Evolutionary conservation across 2,113 vertebrate species (phyloP).

Genomic region (Anser brachyrhynchus): DNA sequence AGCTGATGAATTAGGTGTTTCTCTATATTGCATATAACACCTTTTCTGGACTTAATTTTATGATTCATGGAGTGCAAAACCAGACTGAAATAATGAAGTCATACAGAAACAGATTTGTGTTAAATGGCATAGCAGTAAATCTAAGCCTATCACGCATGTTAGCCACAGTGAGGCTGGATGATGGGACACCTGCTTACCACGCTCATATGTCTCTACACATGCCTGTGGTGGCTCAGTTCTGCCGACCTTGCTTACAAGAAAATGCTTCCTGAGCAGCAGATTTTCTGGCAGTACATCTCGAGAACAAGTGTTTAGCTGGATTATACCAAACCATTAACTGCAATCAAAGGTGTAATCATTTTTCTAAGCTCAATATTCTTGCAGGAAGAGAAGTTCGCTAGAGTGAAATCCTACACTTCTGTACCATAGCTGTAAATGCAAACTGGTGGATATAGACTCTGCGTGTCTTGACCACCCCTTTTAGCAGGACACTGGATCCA

Average conservation of each 20-base stretch:
- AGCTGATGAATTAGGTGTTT: background rate
- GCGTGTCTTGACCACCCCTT: background rate
- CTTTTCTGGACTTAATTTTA: background rate
- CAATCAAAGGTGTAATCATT: background rate
- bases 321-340: constrained; percentile 3
- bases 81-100: background rate
- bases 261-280: background rate
- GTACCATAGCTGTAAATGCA: background rate
- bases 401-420: background rate
- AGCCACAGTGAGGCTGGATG: background rate
- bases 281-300: background rate
- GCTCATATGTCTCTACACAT: background rate
- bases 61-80: background rate
- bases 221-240: background rate
- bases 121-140: background rate
- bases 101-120: background rate
- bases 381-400: background rate
- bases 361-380: background rate
- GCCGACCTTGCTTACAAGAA: background rate
- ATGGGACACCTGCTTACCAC: background rate
- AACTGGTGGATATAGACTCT: background rate
- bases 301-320: background rate
- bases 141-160: background rate
- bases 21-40: background rate
- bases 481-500: background rate